Evolutionary conservation across 2,113 vertebrate genomes (phyloP).

Genomic region (Sialia sialis): DNA sequence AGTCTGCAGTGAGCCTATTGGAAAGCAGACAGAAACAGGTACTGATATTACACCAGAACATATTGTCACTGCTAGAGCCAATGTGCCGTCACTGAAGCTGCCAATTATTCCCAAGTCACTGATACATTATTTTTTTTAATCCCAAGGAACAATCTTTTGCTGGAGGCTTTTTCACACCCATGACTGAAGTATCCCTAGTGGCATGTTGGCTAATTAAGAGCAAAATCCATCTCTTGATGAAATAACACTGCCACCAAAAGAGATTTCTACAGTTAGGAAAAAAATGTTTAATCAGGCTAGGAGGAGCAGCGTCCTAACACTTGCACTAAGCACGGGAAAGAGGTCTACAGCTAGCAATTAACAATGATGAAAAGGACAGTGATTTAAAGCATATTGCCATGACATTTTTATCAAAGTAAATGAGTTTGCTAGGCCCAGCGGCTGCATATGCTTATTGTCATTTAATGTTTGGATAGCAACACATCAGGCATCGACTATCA

Average conservation of each 20-base stretch:
- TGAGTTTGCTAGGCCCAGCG: slow-evolving; percentile 72
- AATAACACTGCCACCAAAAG: slow-evolving; percentile 74
- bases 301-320: slow-evolving; percentile 64
- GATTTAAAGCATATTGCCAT: slow-evolving; percentile 73
- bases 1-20: slow-evolving; percentile 65
- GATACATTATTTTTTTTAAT: slow-evolving; percentile 39
- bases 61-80: slow-evolving; percentile 71
- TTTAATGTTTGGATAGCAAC: slow-evolving; percentile 76
- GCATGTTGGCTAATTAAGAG: slow-evolving; percentile 81
- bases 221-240: slow-evolving; percentile 81
- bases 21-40: slow-evolving; percentile 60
- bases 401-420: slow-evolving; percentile 81
- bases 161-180: slow-evolving; percentile 80
- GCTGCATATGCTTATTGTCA: slow-evolving; percentile 82
- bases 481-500: slow-evolving; percentile 70
- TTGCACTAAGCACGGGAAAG: slow-evolving; percentile 61
- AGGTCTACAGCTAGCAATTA: slow-evolving; percentile 76
- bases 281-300: slow-evolving; percentile 74
- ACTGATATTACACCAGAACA: slow-evolving; percentile 64
- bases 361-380: slow-evolving; percentile 77
- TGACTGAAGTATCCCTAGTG: slow-evolving; percentile 78
- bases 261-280: slow-evolving; percentile 58
- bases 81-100: slow-evolving; percentile 45
- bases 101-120: slow-evolving; percentile 78
- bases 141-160: slow-evolving; percentile 71